These are phyloP conservation scores for Rhagoletis zephyria DNA, from an alignment of 1,140 invertebrate species.

Conservation along the genomic window DNA sequence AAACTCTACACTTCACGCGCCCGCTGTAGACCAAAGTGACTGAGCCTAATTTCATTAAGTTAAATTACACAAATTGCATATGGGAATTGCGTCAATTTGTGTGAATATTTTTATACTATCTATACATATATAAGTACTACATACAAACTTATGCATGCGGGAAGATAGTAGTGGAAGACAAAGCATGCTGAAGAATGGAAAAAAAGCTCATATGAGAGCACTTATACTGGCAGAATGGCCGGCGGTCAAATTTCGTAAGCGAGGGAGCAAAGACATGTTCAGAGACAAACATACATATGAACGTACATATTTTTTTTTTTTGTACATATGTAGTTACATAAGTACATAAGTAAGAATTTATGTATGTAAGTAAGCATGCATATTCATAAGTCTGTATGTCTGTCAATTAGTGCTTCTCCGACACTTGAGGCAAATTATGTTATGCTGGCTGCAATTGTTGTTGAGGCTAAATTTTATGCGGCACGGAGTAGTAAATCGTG, in stretches of 20 bases:
- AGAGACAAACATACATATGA: background rate
- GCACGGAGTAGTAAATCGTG: too few relatives aligned
- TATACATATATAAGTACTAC: too few relatives aligned
- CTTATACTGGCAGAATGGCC: background rate
- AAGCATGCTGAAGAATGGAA: too few relatives aligned
- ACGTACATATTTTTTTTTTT: too few relatives aligned
- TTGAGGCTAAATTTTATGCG: background rate
- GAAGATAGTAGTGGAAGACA: too few relatives aligned
- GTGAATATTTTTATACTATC: background rate
- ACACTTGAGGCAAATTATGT: slow-evolving; percentile 48
- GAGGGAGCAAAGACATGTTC: background rate
- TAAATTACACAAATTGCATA: slow-evolving; percentile 50
- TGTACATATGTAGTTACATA: too few relatives aligned
- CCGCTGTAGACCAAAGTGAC: slow-evolving; percentile 33
- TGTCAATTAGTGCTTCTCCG: slow-evolving; percentile 42
- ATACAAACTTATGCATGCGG: too few relatives aligned
- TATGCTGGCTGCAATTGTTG: slow-evolving; percentile 5
- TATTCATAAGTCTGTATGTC: background rate
- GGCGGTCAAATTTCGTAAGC: slow-evolving; percentile 10
- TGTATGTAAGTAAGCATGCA: background rate
- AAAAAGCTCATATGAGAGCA: background rate
- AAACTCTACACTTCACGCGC: slow-evolving; percentile 11
- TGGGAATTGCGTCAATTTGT: slow-evolving; percentile 49
- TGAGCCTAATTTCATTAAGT: slow-evolving; percentile 51
- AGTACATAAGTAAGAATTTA: too few relatives aligned